Evolutionary conservation across 2,888 invertebrate genomes (phyloP).

Genomic region (Tetramorium bicarinatum): DNA sequence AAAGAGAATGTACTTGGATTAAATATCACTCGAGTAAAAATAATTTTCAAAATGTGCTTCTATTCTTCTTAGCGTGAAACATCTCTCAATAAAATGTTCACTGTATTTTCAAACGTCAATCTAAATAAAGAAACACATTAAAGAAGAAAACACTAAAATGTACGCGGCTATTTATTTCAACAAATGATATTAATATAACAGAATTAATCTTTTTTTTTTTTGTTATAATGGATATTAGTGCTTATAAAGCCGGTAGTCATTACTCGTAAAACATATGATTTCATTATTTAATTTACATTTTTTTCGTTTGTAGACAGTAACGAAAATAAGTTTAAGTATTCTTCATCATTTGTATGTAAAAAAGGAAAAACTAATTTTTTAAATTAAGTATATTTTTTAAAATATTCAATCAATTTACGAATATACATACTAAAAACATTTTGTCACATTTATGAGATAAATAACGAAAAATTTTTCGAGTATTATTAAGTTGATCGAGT

Average conservation of each 20-base stretch:
- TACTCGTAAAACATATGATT: not conserved
- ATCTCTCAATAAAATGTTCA: not conserved
- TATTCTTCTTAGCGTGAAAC: not conserved
- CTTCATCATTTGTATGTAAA: conserved; percentile 58
- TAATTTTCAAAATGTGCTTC: not conserved
- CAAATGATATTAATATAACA: conserved; percentile 13
- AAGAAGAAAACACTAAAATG: not conserved
- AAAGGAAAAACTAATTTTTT: conserved; percentile 49
- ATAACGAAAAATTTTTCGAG: not conserved
- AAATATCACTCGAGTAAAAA: not conserved
- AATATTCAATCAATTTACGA: conserved; percentile 62
- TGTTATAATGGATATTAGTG: conserved; percentile 2
- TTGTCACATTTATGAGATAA: not conserved
- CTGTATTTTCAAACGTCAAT: not conserved
- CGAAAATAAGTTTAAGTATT: not conserved
- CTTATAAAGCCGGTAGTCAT: not conserved
- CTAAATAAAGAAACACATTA: not conserved
- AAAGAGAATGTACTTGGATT: not conserved
- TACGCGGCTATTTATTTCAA: not conserved
- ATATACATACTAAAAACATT: conserved; percentile 51
- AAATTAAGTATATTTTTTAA: conserved; percentile 54
- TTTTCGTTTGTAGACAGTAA: not conserved
- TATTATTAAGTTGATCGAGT: not conserved
- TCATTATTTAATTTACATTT: not conserved
- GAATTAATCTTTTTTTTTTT: not conserved